Conservation (phyloP, 2,888 invertebrate species). For the Corbicula japonica region DNA sequence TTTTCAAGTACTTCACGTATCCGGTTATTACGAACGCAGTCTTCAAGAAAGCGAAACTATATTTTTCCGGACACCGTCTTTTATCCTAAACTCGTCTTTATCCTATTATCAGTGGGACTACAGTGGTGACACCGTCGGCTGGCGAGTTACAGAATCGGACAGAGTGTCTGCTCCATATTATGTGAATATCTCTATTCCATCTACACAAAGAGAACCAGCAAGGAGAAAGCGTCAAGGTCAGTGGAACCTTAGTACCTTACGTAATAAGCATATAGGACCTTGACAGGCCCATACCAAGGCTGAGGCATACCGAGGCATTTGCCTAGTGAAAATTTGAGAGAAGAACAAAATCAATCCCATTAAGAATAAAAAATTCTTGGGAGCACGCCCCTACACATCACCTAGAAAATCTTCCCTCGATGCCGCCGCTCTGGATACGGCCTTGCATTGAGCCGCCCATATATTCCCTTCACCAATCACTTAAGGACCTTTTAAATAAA, state of each 20-base stretch:
- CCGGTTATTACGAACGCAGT: slow-evolving; percentile 10
- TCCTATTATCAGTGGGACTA: slow-evolving; percentile 15
- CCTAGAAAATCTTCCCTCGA: too few species aligned
- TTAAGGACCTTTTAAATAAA: too few species aligned
- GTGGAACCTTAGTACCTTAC: neutral
- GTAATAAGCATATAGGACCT: too few species aligned
- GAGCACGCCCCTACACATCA: too few species aligned
- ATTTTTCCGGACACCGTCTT: slow-evolving; percentile 40
- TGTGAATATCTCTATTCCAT: slow-evolving; percentile 24
- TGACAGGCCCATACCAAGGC: neutral
- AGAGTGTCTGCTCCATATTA: neutral
- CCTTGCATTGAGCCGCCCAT: too few species aligned
- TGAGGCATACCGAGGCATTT: neutral
- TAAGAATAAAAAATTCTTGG: neutral
- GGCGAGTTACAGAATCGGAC: neutral
- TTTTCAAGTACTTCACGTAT: slow-evolving; percentile 30
- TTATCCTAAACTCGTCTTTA: slow-evolving; percentile 40
- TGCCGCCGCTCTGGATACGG: too few species aligned
- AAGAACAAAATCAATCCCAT: neutral
- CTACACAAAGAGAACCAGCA: neutral
- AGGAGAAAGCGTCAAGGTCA: neutral
- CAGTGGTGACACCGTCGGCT: too few species aligned
- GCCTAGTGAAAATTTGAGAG: neutral
- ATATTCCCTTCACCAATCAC: too few species aligned
- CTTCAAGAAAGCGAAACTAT: slow-evolving; percentile 32